Conservation (phyloP, 2,113 vertebrate species). For the Tragelaphus scriptus region DNA sequence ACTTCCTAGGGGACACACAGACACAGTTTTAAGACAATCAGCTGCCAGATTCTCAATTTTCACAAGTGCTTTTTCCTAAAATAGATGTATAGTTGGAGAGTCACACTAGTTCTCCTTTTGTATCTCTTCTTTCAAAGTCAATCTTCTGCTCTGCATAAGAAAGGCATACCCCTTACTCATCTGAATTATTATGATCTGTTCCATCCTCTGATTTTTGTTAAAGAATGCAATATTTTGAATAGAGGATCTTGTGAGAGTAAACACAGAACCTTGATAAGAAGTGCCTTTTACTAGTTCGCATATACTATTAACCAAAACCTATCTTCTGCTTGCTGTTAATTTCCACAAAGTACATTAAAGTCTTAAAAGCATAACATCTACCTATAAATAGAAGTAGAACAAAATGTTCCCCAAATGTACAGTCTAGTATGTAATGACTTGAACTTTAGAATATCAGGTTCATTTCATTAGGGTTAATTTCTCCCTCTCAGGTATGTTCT, state of each 20-base stretch:
- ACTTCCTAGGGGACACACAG: not conserved
- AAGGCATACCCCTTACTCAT: not conserved
- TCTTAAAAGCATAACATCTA: not conserved
- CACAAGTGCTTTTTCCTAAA: not conserved
- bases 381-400: not conserved
- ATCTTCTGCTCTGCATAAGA: not conserved
- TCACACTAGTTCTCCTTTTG: not conserved
- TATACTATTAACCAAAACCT: not conserved
- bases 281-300: not conserved
- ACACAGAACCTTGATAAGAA: not conserved
- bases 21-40: not conserved
- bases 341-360: conserved; percentile 33
- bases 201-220: not conserved
- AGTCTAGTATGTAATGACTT: conserved; percentile 9
- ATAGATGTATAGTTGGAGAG: not conserved
- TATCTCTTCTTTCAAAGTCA: conserved; percentile 9
- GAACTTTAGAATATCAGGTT: conserved; percentile 35
- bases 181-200: not conserved
- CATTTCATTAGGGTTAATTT: conserved; percentile 35
- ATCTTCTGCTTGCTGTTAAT: conserved; percentile 1
- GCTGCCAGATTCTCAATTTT: not conserved
- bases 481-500: not conserved
- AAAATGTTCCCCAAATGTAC: not conserved
- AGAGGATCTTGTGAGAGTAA: not conserved
- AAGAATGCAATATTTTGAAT: not conserved